These are phyloP conservation scores for Polylopha cassiicola DNA, from an alignment of 2,888 invertebrate genomes.

Conservation along the genomic window DNA sequence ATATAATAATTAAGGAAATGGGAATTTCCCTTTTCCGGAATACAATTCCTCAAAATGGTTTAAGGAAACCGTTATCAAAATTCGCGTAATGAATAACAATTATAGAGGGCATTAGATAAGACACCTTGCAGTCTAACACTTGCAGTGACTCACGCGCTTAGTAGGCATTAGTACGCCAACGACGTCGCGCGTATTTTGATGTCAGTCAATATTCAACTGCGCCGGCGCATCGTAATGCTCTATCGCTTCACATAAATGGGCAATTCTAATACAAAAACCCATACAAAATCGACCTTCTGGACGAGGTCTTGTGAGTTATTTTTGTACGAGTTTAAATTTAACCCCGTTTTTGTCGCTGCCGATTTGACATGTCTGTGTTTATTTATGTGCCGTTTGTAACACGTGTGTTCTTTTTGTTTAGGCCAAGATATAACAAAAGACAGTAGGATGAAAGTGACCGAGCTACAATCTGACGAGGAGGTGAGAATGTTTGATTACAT, in stretches of 20 bases:
- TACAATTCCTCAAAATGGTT: too few species aligned
- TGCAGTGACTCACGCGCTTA: slow-evolving; percentile 49
- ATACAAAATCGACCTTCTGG: slow-evolving; percentile 47
- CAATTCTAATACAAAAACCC: slow-evolving; percentile 51
- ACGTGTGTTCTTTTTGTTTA: slow-evolving; percentile 51
- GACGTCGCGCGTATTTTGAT: slow-evolving; percentile 45
- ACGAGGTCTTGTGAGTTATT: slow-evolving; percentile 62
- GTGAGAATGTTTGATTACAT: slow-evolving; percentile 38
- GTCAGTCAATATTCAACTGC: slow-evolving; percentile 35
- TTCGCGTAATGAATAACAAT: slow-evolving; percentile 33
- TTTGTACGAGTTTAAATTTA: slow-evolving; percentile 34
- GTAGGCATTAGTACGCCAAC: slow-evolving; percentile 58
- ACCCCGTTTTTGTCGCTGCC: slow-evolving; percentile 13
- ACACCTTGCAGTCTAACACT: slow-evolving; percentile 59
- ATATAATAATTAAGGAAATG: too few species aligned
- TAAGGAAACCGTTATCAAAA: slow-evolving; percentile 38
- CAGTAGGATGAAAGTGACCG: slow-evolving; percentile 70
- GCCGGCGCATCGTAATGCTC: slow-evolving; percentile 51
- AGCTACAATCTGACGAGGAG: slow-evolving; percentile 68
- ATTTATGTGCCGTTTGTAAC: slow-evolving; percentile 38
- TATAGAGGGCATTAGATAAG: slow-evolving; percentile 54
- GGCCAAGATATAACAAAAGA: slow-evolving; percentile 75
- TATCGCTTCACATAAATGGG: slow-evolving; percentile 52
- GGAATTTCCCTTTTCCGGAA: too few species aligned
- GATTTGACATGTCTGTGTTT: slow-evolving; percentile 37